Evolutionary conservation across 37 sponge, comb jelly and placozoan genomes (phyloP).

Genomic region (Beroe forskalii): DNA sequence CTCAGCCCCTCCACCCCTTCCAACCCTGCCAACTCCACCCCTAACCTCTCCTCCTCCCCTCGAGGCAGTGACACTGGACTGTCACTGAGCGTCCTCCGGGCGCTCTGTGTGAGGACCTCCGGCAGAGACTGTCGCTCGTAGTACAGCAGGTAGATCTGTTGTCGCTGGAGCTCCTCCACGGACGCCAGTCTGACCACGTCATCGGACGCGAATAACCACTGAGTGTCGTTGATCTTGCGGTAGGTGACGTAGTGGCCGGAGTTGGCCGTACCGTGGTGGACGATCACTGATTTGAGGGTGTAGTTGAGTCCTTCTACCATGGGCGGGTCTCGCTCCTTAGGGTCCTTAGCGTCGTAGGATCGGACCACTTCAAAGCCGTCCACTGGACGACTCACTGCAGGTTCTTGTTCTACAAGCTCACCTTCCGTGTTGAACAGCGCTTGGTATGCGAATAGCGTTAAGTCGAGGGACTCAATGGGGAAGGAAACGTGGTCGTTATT

Average conservation of each 20-base stretch:
- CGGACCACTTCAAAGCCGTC: conserved; percentile 46
- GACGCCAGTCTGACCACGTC: conserved; percentile 69
- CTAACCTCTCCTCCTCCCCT: background rate
- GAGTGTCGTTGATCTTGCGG: conserved; percentile 46
- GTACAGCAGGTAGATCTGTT: conserved; percentile 81
- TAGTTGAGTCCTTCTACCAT: conserved; percentile 66
- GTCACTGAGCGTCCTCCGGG: background rate
- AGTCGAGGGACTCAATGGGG: conserved; percentile 71
- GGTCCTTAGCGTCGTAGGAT: conserved; percentile 35
- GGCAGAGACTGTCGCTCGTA: conserved; percentile 69
- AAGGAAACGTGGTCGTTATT: conserved; percentile 73
- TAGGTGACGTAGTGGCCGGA: conserved; percentile 90
- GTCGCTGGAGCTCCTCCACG: conserved; percentile 66
- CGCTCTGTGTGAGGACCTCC: conserved; percentile 18
- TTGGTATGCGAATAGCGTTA: conserved; percentile 66
- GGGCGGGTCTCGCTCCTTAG: conserved; percentile 13
- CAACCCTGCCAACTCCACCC: no score
- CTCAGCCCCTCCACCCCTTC: background rate
- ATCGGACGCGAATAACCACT: conserved; percentile 85
- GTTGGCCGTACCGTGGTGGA: conserved; percentile 76
- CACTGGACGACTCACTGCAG: conserved; percentile 19
- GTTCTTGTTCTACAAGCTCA: conserved; percentile 43
- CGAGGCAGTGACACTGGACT: conserved; percentile 15
- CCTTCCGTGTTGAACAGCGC: background rate
- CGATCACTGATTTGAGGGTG: conserved; percentile 71